Percentiles rank a stretch among this genome's conserved stretches.
phyloP scores from a whole-genome alignment of 2,888 invertebrate species.

The Zootermopsis nevadensis region DNA sequence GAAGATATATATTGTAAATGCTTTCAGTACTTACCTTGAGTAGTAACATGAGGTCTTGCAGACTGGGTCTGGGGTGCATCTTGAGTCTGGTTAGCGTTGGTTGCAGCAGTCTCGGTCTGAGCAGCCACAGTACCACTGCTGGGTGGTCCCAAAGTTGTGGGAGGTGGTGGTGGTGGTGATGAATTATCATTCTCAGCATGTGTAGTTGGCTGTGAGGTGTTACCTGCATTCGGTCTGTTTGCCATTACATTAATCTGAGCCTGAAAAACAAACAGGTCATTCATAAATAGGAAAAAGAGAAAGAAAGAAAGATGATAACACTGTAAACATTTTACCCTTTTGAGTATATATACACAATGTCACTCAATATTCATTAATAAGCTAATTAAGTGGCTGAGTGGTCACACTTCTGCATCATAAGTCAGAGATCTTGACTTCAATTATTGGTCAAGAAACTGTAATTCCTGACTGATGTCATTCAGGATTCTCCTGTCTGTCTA shows the following conservation, averaged over 20 bases:
- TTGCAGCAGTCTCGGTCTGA: background rate
- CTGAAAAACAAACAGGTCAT: conserved; percentile 51
- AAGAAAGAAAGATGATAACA: no score
- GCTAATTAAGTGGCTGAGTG: no score
- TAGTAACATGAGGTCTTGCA: background rate
- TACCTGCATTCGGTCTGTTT: conserved; percentile 21
- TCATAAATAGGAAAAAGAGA: no score
- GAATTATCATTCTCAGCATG: conserved; percentile 17
- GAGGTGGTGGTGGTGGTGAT: background rate
- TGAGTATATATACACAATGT: background rate
- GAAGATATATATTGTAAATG: no score
- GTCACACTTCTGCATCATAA: no score
- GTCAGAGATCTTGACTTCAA: no score
- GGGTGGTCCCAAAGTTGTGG: background rate
- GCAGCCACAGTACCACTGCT: background rate
- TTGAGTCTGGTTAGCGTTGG: background rate
- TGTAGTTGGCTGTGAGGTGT: background rate
- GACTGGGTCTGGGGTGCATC: background rate
- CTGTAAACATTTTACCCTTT: background rate
- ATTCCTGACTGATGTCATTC: no score
- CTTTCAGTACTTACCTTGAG: background rate
- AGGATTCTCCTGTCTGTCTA: no score
- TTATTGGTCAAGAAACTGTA: no score
- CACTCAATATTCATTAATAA: no score
- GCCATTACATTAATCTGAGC: conserved; percentile 57